phyloP scores from a whole-genome alignment of 1,140 invertebrate species.

The Drosophila quadrilineata region DNA sequence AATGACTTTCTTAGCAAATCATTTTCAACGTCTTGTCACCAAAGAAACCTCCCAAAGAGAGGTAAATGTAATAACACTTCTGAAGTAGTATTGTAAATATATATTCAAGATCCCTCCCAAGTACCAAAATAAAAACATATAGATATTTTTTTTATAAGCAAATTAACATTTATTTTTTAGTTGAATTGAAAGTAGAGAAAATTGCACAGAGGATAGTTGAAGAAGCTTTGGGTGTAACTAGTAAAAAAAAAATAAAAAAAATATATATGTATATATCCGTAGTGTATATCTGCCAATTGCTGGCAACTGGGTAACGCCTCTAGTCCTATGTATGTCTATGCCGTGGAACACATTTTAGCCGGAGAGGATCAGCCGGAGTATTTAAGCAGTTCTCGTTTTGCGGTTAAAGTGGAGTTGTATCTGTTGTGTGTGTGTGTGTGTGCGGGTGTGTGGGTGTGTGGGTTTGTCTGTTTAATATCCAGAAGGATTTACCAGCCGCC shows the following conservation, averaged over 20 bases:
- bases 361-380: conserved; percentile 31
- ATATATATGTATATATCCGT: conserved; percentile 1
- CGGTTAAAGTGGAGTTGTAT: conserved; percentile 5
- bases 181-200: conserved; percentile 19
- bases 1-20: too few species aligned
- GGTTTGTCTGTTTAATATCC: not conserved
- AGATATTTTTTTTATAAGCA: conserved; percentile 6
- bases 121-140: too few species aligned
- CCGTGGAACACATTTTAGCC: conserved; percentile 46
- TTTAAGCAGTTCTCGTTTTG: conserved; percentile 24
- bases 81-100: too few species aligned
- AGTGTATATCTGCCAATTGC: not conserved
- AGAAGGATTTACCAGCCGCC: conserved; percentile 55
- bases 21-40: too few species aligned
- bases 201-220: too few species aligned
- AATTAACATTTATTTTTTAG: conserved; percentile 47
- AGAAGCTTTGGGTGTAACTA: conserved; percentile 33
- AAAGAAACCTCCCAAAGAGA: too few species aligned
- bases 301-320: conserved; percentile 6
- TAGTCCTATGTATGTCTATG: conserved; percentile 39
- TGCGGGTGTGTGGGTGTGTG: not conserved
- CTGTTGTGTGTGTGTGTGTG: not conserved
- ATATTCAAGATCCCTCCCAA: too few species aligned
- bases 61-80: too few species aligned
- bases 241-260: conserved; percentile 15